Conservation (phyloP, 1,140 invertebrate genomes). For the Aphaenogaster ashmeadi region DNA sequence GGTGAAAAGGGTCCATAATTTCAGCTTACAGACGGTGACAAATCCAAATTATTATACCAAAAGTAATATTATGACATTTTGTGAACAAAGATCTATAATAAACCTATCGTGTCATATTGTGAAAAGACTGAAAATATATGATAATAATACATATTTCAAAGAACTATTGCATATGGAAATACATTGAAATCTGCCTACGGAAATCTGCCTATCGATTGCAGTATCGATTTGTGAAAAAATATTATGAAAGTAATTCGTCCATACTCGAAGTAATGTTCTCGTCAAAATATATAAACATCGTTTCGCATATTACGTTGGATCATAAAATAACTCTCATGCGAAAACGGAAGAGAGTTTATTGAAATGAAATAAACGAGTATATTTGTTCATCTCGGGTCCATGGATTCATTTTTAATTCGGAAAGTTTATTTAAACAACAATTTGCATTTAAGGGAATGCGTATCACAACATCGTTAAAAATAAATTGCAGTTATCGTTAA, state of each 20-base stretch:
- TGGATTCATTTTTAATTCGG: slow-evolving; percentile 27
- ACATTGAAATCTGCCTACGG: slow-evolving; percentile 20
- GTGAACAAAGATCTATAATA: slow-evolving; percentile 26
- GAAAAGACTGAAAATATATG: slow-evolving; percentile 47
- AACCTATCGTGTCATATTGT: neutral
- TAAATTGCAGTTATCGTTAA: neutral
- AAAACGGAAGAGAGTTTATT: slow-evolving; percentile 35
- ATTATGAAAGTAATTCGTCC: neutral
- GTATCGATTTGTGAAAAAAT: neutral
- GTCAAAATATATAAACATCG: slow-evolving; percentile 37
- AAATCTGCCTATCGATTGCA: slow-evolving; percentile 34
- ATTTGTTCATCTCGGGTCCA: slow-evolving; percentile 2
- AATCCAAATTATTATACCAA: slow-evolving; percentile 69
- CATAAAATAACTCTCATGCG: neutral
- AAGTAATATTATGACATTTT: slow-evolving; percentile 67
- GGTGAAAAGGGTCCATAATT: slow-evolving; percentile 71
- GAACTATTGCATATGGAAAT: neutral
- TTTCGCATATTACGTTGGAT: slow-evolving; percentile 19
- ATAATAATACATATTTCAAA: slow-evolving; percentile 28
- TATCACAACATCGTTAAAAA: neutral
- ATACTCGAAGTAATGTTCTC: slow-evolving; percentile 39
- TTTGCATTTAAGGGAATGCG: slow-evolving; percentile 7
- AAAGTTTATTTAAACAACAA: slow-evolving; percentile 10
- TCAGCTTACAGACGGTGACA: slow-evolving; percentile 58
- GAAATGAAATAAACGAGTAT: slow-evolving; percentile 21